These are phyloP conservation scores for Ictalurus furcatus DNA, from an alignment of 2,113 vertebrate species.

Conservation along the genomic window DNA sequence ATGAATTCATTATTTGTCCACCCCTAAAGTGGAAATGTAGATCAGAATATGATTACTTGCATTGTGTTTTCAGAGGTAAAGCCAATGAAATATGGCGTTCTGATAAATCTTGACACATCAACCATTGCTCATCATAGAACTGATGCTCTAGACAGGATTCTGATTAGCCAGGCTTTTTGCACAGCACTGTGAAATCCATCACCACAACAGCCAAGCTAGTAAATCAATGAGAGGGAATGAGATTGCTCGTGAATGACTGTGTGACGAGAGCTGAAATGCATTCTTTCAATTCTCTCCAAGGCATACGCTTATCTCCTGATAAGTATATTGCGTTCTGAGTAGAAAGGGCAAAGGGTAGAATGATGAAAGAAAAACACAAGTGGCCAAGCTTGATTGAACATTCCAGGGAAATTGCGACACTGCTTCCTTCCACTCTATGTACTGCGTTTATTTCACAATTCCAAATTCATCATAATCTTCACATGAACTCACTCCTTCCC, in stretches of 20 bases:
- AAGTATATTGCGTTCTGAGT: neutral
- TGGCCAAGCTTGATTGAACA: neutral
- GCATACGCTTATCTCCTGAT: slow-evolving; percentile 13
- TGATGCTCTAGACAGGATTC: slow-evolving; percentile 39
- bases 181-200: slow-evolving; percentile 56
- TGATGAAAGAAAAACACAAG: neutral
- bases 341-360: neutral
- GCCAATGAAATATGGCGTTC: slow-evolving; percentile 15
- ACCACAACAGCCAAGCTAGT: slow-evolving; percentile 28
- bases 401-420: neutral
- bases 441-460: neutral
- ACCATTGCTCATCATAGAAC: slow-evolving; percentile 29
- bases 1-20: neutral
- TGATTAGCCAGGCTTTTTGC: slow-evolving; percentile 48
- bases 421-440: neutral
- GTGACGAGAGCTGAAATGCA: slow-evolving; percentile 11
- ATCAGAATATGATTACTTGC: neutral
- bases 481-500: neutral
- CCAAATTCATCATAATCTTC: neutral
- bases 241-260: slow-evolving; percentile 31
- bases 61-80: neutral
- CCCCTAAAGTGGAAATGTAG: neutral
- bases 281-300: neutral
- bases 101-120: slow-evolving; percentile 23
- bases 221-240: slow-evolving; percentile 51